Evolutionary conservation across 2,888 invertebrate genomes (phyloP).

Genomic region (Hedya salicella): DNA sequence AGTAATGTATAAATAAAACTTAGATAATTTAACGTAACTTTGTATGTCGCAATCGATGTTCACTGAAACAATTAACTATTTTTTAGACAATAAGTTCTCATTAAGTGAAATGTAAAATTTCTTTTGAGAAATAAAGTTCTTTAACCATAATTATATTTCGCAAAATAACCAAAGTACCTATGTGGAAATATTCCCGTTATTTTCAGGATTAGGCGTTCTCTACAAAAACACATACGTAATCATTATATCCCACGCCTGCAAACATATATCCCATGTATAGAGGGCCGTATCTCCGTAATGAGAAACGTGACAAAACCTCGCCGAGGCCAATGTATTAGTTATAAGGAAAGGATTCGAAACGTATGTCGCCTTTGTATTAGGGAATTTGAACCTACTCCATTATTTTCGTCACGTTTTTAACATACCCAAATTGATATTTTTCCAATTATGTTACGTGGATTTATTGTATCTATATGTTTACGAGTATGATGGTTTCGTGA

Average conservation of each 20-base stretch:
- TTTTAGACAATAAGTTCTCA: no score
- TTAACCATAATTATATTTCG: no score
- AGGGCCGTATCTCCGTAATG: slow-evolving; percentile 24
- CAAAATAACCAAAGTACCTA: no score
- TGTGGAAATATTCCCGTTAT: background rate
- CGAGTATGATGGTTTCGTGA: background rate
- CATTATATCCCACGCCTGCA: background rate
- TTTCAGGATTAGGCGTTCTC: background rate
- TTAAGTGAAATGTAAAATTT: no score
- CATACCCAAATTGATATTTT: slow-evolving; percentile 36
- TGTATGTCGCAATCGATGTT: no score
- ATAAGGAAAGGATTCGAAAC: slow-evolving; percentile 32
- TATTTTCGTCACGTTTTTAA: slow-evolving; percentile 40
- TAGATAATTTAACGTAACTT: no score
- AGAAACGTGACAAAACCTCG: slow-evolving; percentile 39
- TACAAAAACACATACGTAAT: background rate
- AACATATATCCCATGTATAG: background rate
- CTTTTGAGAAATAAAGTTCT: no score
- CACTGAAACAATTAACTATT: no score
- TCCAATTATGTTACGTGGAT: background rate
- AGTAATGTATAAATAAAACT: no score
- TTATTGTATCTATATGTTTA: background rate
- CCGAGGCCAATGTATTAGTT: slow-evolving; percentile 30
- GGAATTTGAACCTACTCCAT: slow-evolving; percentile 19
- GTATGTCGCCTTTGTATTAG: slow-evolving; percentile 17